phyloP scores from a whole-genome alignment of 2,113 vertebrate genomes.

The Pygoscelis antarcticus region DNA sequence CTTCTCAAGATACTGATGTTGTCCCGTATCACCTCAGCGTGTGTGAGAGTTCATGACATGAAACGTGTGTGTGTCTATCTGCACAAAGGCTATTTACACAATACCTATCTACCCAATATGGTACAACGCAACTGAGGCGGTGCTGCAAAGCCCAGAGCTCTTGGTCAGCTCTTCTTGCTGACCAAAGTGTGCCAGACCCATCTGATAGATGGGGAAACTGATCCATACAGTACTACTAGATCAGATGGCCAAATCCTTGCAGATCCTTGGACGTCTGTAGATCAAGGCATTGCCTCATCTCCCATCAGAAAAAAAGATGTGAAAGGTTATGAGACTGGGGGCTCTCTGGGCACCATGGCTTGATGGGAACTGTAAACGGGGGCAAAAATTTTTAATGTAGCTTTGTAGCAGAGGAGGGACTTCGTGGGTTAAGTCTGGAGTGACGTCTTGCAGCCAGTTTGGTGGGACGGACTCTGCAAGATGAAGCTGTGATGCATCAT shows the following conservation, averaged over 20 bases:
- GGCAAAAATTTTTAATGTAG: neutral
- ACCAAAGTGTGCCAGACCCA: neutral
- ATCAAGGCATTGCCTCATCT: neutral
- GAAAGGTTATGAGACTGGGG: neutral
- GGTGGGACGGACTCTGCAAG: neutral
- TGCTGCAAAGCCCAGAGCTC: neutral
- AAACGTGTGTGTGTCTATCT: rapidly evolving
- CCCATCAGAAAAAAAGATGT: neutral
- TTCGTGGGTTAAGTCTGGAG: neutral
- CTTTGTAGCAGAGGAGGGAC: neutral
- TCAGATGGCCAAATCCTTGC: neutral
- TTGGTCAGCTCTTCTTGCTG: neutral
- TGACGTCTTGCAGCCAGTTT: neutral
- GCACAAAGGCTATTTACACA: neutral
- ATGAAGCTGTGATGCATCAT: neutral
- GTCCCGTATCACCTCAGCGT: neutral
- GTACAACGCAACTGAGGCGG: neutral
- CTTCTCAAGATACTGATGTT: neutral
- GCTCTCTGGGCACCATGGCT: neutral
- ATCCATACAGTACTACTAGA: neutral
- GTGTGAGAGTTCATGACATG: neutral
- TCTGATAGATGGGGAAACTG: neutral
- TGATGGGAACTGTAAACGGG: neutral
- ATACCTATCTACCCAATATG: rapidly evolving
- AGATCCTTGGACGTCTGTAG: neutral